Conservation (phyloP, 2,797 vertebrate species). For the Sitta carolinensis region DNA sequence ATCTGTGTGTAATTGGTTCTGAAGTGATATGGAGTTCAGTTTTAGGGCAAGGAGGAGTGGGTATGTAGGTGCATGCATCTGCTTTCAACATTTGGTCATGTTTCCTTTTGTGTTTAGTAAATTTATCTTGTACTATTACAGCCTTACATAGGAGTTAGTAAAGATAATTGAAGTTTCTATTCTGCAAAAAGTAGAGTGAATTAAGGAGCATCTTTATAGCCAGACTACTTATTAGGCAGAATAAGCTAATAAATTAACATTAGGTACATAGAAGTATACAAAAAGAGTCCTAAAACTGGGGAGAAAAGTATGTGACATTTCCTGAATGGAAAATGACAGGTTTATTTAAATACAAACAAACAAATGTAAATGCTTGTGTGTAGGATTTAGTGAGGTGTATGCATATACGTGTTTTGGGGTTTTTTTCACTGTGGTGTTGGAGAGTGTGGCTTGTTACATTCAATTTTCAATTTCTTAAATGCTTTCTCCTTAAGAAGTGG, state of each 20-base stretch:
- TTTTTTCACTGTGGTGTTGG: not conserved
- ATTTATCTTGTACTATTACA: not conserved
- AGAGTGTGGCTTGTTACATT: not conserved
- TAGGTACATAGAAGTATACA: not conserved
- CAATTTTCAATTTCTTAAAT: not conserved
- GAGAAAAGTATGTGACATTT: not conserved
- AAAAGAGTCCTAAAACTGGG: not conserved
- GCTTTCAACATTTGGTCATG: not conserved
- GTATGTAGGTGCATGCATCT: not conserved
- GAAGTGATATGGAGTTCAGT: not conserved
- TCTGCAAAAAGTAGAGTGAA: not conserved
- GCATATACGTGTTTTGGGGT: fast-evolving
- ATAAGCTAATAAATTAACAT: not conserved
- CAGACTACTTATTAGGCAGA: not conserved
- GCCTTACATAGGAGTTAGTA: not conserved
- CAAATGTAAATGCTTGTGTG: not conserved
- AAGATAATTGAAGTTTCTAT: not conserved
- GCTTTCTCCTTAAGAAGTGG: not conserved
- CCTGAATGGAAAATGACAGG: not conserved
- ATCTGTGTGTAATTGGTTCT: fast-evolving
- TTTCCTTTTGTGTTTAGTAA: not conserved
- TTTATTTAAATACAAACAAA: not conserved
- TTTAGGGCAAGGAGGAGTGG: not conserved
- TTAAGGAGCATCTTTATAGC: not conserved
- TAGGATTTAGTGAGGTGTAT: not conserved